phyloP scores from a whole-genome alignment of 2,113 vertebrate genomes.

The Pionites leucogaster region DNA sequence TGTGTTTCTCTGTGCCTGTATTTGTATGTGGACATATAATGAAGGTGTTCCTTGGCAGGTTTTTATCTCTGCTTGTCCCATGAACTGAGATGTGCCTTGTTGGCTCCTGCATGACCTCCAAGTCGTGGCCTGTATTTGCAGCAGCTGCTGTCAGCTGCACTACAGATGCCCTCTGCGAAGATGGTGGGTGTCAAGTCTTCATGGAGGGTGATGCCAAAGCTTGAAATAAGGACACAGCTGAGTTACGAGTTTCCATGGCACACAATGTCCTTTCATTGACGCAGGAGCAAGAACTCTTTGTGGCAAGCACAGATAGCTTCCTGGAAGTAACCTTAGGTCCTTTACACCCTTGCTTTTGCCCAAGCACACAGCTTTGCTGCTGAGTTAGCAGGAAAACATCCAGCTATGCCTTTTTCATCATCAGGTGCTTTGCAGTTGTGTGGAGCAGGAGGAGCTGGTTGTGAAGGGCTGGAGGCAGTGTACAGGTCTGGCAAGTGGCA shows the following conservation, averaged over 20 bases:
- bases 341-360: too few relatives aligned
- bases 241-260: neutral
- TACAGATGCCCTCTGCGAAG: neutral
- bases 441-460: neutral
- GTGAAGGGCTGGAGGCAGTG: neutral
- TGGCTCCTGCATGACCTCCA: neutral
- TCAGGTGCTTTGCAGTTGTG: neutral
- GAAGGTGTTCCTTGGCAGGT: neutral
- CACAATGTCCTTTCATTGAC: neutral
- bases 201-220: neutral
- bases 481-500: rapidly evolving
- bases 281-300: neutral
- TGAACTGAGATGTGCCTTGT: neutral
- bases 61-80: neutral
- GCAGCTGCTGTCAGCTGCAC: neutral
- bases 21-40: rapidly evolving
- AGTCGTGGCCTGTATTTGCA: neutral
- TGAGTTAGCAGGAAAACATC: neutral
- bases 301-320: neutral
- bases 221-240: neutral
- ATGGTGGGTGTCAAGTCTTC: neutral
- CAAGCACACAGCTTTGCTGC: neutral
- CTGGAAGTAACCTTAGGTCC: rapidly evolving
- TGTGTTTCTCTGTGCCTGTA: rapidly evolving
- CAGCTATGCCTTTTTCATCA: rapidly evolving